A percentile compares a stretch with the other conserved stretches of the same genome.
Conservation (phyloP, 2,888 invertebrate species). For the Calameuta filiformis region DNA sequence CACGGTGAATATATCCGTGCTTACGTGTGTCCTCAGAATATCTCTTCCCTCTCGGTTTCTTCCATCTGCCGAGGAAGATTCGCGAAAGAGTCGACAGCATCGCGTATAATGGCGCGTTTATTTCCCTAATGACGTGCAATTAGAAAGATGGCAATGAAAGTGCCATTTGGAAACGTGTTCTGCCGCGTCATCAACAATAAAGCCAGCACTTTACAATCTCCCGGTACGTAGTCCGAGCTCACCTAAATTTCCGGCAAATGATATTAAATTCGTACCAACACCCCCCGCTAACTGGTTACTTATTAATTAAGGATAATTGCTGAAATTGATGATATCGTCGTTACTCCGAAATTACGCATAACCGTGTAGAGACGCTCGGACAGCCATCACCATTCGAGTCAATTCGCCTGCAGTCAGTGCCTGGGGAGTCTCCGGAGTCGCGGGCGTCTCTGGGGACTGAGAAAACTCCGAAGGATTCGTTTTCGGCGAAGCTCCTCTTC, state of each 20-base stretch:
- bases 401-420: not conserved
- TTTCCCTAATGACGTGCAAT: constrained; percentile 47
- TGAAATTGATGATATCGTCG: constrained; percentile 56
- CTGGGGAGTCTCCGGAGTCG: constrained; percentile 3
- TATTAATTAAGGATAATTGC: constrained; percentile 62
- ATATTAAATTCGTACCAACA: constrained; percentile 46
- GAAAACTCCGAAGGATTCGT: constrained; percentile 26
- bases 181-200: constrained; percentile 52
- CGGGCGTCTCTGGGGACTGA: too few relatives aligned
- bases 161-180: constrained; percentile 57
- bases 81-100: not conserved
- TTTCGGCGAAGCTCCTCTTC: constrained; percentile 36
- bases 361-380: not conserved
- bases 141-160: constrained; percentile 62
- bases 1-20: not conserved
- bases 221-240: constrained; percentile 39
- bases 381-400: not conserved
- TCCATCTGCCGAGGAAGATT: not conserved
- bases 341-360: not conserved
- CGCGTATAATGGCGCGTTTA: constrained; percentile 30
- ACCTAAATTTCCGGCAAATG: constrained; percentile 53
- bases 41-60: not conserved
- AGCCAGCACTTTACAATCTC: constrained; percentile 51
- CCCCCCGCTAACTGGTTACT: constrained; percentile 52
- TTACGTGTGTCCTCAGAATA: not conserved